Conservation (phyloP, 1,140 invertebrate genomes). For the Colletes latitarsis region DNA sequence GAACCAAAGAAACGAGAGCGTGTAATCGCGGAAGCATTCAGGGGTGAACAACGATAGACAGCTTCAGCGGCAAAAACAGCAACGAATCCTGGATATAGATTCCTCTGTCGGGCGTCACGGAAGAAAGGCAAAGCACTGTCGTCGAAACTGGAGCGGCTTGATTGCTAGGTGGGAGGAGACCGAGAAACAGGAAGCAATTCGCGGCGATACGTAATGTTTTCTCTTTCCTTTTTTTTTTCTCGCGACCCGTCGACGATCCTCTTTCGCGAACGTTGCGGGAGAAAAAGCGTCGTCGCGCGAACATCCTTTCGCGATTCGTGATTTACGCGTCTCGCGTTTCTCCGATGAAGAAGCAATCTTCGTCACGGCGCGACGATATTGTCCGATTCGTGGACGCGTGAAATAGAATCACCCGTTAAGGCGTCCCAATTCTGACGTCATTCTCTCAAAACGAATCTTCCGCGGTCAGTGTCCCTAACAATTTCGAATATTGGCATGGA, state of each 20-base stretch:
- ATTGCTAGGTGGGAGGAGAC: constrained; percentile 23
- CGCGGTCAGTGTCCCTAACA: too few relatives aligned
- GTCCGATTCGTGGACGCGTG: not conserved
- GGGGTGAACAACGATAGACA: constrained; percentile 22
- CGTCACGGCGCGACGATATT: constrained; percentile 20
- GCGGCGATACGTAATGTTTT: constrained; percentile 6
- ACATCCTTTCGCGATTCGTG: constrained; percentile 11
- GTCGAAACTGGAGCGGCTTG: constrained; percentile 35
- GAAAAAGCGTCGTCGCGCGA: not conserved
- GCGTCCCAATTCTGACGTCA: too few relatives aligned
- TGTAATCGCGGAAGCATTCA: not conserved
- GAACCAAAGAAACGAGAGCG: not conserved
- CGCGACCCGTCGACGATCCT: constrained; percentile 1
- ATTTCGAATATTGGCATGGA: too few relatives aligned
- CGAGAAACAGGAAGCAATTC: constrained; percentile 19
- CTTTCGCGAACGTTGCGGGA: not conserved
- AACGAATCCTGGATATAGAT: not conserved
- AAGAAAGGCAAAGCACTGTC: constrained; percentile 11
- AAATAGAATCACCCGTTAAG: too few relatives aligned
- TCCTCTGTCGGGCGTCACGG: constrained; percentile 3
- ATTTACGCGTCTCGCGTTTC: constrained; percentile 9
- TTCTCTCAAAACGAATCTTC: too few relatives aligned
- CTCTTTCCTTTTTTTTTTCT: not conserved
- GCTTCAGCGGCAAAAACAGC: not conserved
- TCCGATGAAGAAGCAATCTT: constrained; percentile 35